A percentile compares a stretch with the other conserved stretches of the same genome.
phyloP scores from a whole-genome alignment of 2,888 invertebrate species.

The Marasmarcha lunaedactyla region DNA sequence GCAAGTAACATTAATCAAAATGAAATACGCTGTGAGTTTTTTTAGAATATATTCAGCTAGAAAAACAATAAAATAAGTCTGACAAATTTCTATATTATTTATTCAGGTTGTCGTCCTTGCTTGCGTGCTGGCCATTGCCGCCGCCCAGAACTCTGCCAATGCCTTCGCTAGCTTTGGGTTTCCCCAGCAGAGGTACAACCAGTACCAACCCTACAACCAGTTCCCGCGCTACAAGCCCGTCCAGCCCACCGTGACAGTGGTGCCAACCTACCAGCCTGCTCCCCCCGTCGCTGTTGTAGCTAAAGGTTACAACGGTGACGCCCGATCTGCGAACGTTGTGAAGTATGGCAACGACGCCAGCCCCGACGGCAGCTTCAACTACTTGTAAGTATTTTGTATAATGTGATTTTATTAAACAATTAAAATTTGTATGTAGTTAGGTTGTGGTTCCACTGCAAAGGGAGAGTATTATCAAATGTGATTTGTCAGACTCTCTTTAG shows the following conservation, averaged over 20 bases:
- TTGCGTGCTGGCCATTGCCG: not conserved
- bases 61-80: no score
- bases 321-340: slow-evolving; percentile 30
- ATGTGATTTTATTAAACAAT: no score
- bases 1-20: slow-evolving; percentile 5
- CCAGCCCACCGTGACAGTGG: not conserved
- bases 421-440: no score
- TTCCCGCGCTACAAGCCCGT: not conserved
- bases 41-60: not conserved
- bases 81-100: no score
- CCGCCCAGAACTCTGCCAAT: not conserved
- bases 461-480: no score
- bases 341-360: slow-evolving; percentile 45
- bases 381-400: slow-evolving; percentile 38
- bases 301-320: slow-evolving; percentile 18
- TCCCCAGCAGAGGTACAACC: not conserved
- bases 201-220: not conserved
- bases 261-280: not conserved
- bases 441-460: no score
- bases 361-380: slow-evolving; percentile 58
- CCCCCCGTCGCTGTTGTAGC: not conserved
- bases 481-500: no score
- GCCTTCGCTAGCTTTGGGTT: not conserved
- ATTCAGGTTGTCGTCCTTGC: not conserved
- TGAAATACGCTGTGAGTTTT: slow-evolving; percentile 15